Evolutionary conservation across 2,113 vertebrate genomes (phyloP).

Genomic region (Pogonocichla stellata): DNA sequence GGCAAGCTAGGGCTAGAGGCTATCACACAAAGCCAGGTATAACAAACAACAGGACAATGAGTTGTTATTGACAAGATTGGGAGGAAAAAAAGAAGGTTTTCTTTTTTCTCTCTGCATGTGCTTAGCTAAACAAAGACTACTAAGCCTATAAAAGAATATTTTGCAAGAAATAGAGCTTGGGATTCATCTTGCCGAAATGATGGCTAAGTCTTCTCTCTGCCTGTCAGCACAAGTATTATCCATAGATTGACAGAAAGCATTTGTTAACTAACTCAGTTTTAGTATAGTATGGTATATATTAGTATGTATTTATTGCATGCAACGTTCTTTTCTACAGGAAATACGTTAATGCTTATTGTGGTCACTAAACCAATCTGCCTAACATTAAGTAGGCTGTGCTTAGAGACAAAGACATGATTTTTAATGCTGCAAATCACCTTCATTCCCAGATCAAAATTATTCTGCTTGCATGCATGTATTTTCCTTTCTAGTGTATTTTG

Average conservation of each 20-base stretch:
- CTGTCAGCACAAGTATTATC: not conserved
- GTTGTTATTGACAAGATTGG: not conserved
- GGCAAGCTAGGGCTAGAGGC: not conserved
- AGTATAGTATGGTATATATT: not conserved
- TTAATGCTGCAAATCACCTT: not conserved
- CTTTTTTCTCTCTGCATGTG: not conserved
- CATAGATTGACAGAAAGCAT: not conserved
- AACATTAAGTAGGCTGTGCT: not conserved
- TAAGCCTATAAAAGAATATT: not conserved
- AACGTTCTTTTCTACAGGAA: not conserved
- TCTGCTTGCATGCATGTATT: not conserved
- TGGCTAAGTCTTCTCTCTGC: not conserved
- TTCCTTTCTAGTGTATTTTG: not conserved
- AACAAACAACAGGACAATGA: not conserved
- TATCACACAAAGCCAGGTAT: not conserved
- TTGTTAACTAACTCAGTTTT: not conserved
- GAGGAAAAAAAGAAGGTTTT: not conserved
- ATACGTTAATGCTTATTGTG: not conserved
- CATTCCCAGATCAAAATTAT: not conserved
- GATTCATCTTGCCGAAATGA: not conserved
- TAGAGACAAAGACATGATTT: not conserved
- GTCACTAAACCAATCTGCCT: not conserved
- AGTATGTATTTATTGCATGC: not conserved
- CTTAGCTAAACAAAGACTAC: conserved; percentile 10
- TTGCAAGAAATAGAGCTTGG: not conserved